phyloP scores from a whole-genome alignment of 2,113 vertebrate species.

The Anolis sagrei region DNA sequence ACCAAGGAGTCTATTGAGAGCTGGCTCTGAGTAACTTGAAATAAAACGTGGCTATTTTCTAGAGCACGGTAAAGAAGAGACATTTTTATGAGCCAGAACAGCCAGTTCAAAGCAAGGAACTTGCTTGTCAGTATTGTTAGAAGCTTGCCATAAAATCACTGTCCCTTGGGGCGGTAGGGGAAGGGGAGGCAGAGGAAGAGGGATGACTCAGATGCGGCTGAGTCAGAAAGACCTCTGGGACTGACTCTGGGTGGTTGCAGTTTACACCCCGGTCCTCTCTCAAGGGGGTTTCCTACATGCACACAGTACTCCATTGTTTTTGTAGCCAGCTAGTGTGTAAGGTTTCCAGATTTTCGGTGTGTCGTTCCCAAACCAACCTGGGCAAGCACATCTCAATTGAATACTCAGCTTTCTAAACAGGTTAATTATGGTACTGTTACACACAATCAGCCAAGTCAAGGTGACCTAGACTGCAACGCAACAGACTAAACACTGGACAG shows the following conservation, averaged over 20 bases:
- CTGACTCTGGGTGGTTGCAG: not conserved
- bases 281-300: not conserved
- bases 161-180: not conserved
- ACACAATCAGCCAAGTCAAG: slow-evolving; percentile 9
- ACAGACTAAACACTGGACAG: slow-evolving; percentile 1
- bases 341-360: slow-evolving; percentile 1
- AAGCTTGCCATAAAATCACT: slow-evolving; percentile 26
- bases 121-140: not conserved
- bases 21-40: not conserved
- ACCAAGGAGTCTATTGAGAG: not conserved
- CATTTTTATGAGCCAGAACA: not conserved
- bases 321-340: not conserved
- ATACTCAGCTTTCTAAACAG: not conserved
- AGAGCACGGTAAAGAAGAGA: not conserved
- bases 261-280: not conserved
- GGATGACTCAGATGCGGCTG: slow-evolving; percentile 32
- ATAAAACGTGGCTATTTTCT: not conserved
- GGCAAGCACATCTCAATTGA: slow-evolving; percentile 1
- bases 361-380: not conserved
- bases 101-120: not conserved
- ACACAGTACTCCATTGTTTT: slow-evolving; percentile 23
- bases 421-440: not conserved
- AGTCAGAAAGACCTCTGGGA: slow-evolving; percentile 28
- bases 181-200: not conserved
- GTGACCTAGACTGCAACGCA: not conserved